These are phyloP conservation scores for Nansenia antarctica DNA, from an alignment of 2,113 vertebrate genomes.

Conservation along the genomic window DNA sequence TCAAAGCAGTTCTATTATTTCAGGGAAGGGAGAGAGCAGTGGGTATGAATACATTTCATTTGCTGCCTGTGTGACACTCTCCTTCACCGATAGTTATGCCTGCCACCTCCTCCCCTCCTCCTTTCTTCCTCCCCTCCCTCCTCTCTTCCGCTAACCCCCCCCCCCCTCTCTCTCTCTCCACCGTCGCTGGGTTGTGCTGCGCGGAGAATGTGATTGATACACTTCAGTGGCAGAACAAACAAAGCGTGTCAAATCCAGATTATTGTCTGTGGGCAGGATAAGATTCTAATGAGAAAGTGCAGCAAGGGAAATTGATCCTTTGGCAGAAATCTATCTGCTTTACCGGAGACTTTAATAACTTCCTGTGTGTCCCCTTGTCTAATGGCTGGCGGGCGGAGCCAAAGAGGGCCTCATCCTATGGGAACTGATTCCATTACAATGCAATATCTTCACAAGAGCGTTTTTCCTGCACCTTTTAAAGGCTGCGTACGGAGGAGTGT, in stretches of 20 bases:
- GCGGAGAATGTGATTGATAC: conserved; percentile 61
- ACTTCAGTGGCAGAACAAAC: conserved; percentile 71
- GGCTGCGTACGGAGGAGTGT: conserved; percentile 35
- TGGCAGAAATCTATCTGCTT: conserved; percentile 73
- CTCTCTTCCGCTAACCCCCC: no score
- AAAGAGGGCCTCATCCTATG: conserved; percentile 31
- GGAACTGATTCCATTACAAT: conserved; percentile 63
- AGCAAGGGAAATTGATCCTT: conserved; percentile 70
- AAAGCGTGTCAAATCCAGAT: conserved; percentile 78
- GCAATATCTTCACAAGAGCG: conserved; percentile 53
- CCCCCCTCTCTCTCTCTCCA: conserved; percentile 39
- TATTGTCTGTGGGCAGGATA: conserved; percentile 73
- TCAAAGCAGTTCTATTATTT: conserved; percentile 56
- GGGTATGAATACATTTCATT: conserved; percentile 53
- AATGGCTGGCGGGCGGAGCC: conserved; percentile 51
- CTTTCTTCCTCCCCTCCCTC: no score
- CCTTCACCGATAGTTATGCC: no score
- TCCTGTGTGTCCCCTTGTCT: conserved; percentile 65
- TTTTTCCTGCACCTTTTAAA: conserved; percentile 15
- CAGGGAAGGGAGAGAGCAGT: conserved; percentile 35
- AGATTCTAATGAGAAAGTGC: conserved; percentile 77
- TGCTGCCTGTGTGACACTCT: conserved; percentile 14
- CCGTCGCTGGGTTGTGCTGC: conserved; percentile 19
- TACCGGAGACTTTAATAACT: conserved; percentile 72
- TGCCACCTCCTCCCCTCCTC: no score